These are phyloP conservation scores for Trachelus tabidus DNA, from an alignment of 2,888 invertebrate genomes.

Conservation along the genomic window DNA sequence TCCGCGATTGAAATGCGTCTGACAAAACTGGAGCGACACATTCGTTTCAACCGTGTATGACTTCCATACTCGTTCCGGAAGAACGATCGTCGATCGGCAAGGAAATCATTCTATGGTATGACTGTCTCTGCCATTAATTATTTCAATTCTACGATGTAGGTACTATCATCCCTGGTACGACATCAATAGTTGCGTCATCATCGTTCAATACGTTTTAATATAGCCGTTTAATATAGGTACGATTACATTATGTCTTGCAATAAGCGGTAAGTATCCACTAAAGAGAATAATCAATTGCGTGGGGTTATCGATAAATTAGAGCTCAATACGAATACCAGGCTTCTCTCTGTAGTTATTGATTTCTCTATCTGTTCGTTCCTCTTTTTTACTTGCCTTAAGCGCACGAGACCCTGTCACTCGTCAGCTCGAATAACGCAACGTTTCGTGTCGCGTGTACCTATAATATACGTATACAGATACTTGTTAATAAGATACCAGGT, in stretches of 20 bases:
- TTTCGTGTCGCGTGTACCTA: background rate
- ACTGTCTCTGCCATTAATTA: background rate
- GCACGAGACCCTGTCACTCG: background rate
- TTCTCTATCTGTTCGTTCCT: background rate
- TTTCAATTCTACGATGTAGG: background rate
- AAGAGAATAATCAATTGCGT: background rate
- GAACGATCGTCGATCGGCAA: slow-evolving; percentile 15
- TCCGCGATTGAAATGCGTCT: slow-evolving; percentile 22
- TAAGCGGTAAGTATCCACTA: background rate
- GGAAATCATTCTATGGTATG: background rate
- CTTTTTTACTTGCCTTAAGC: background rate
- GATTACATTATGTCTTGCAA: background rate
- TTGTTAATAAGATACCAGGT: slow-evolving; percentile 4
- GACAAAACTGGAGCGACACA: slow-evolving; percentile 32
- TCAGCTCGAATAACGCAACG: background rate
- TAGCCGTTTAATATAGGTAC: background rate
- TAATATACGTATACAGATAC: too few species aligned
- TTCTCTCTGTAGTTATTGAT: background rate
- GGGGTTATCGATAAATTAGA: background rate
- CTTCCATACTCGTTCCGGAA: slow-evolving; percentile 22
- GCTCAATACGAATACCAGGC: background rate
- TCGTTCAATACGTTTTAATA: background rate
- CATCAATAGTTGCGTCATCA: background rate
- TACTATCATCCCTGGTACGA: background rate
- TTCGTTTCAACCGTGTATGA: background rate